These are phyloP conservation scores for Lucilia cuprina DNA, from an alignment of 1,140 invertebrate species.

Conservation along the genomic window DNA sequence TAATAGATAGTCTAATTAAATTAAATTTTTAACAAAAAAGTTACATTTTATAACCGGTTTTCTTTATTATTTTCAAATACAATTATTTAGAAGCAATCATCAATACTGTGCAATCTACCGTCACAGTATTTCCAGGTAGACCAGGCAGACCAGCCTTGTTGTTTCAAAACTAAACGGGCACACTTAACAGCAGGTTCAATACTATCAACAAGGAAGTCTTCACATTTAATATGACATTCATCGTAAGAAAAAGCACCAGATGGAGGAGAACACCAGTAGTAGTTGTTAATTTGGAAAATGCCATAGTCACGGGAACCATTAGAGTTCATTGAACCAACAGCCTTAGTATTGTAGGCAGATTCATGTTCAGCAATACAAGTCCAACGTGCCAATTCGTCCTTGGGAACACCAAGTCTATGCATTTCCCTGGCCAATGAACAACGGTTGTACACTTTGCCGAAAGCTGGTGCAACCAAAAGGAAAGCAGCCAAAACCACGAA, in stretches of 20 bases:
- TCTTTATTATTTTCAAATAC: too few species aligned
- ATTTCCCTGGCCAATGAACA: slow-evolving; percentile 54
- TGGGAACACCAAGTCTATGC: slow-evolving; percentile 30
- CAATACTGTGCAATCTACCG: slow-evolving; percentile 45
- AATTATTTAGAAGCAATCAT: slow-evolving; percentile 45
- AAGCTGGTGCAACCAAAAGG: slow-evolving; percentile 35
- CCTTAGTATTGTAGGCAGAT: slow-evolving; percentile 27
- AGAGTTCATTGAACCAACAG: slow-evolving; percentile 43
- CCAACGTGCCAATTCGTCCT: slow-evolving; percentile 36
- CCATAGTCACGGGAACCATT: slow-evolving; percentile 52
- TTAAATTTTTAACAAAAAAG: too few species aligned
- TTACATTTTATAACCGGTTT: too few species aligned
- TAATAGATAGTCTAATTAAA: too few species aligned
- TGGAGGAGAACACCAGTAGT: slow-evolving; percentile 51
- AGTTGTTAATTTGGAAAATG: slow-evolving; percentile 55
- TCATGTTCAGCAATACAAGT: slow-evolving; percentile 39
- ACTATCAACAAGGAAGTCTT: slow-evolving; percentile 23
- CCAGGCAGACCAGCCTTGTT: slow-evolving; percentile 52
- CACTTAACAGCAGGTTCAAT: slow-evolving; percentile 44
- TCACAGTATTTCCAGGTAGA: slow-evolving; percentile 48
- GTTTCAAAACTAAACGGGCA: slow-evolving; percentile 43
- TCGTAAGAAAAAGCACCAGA: slow-evolving; percentile 45
- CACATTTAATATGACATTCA: slow-evolving; percentile 11
- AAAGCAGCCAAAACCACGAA: slow-evolving; percentile 42
- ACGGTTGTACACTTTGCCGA: slow-evolving; percentile 49